A percentile compares a stretch with the other conserved stretches of the same genome.
phyloP scores from a whole-genome alignment of 1,140 invertebrate genomes.

The Neelides sp. region DNA sequence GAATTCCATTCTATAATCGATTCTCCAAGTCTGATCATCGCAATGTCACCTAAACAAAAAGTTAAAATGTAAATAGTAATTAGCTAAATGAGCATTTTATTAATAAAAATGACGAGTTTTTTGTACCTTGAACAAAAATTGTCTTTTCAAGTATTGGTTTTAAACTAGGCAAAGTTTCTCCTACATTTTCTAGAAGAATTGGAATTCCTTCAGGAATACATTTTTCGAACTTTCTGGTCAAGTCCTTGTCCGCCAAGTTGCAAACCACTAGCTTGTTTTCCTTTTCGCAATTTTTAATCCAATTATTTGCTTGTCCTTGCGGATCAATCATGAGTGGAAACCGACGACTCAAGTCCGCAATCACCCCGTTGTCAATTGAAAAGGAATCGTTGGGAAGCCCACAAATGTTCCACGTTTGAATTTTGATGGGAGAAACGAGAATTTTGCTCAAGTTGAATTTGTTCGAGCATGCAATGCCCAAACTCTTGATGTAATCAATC shows the following conservation, averaged over 20 bases:
- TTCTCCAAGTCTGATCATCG: conserved; percentile 43
- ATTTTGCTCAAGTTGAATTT: conserved; percentile 45
- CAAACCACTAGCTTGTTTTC: conserved; percentile 42
- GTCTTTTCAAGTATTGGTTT: conserved; percentile 48
- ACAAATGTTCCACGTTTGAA: conserved; percentile 50
- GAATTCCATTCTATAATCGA: conserved; percentile 57
- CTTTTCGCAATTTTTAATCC: conserved; percentile 58
- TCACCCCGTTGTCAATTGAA: conserved; percentile 55
- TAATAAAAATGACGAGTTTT: conserved; percentile 34
- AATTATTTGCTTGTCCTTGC: conserved; percentile 56
- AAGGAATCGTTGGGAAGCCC: conserved; percentile 53
- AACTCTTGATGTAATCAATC: conserved; percentile 33
- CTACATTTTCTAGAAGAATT: conserved; percentile 50
- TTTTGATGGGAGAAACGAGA: conserved; percentile 49
- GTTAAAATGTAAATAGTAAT: conserved; percentile 38
- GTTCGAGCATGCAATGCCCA: conserved; percentile 43
- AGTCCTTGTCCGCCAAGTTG: conserved; percentile 53
- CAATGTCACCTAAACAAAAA: conserved; percentile 37
- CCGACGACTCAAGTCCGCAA: conserved; percentile 45
- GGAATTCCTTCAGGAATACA: conserved; percentile 56
- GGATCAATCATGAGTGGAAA: conserved; percentile 61
- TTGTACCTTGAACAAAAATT: too few relatives aligned
- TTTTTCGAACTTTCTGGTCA: conserved; percentile 55
- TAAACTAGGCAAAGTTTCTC: conserved; percentile 47
- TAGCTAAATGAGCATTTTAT: conserved; percentile 20